A percentile compares a stretch with the other conserved stretches of the same genome.
Evolutionary conservation across 2,113 vertebrate genomes (phyloP).

Genomic region (Etheostoma cragini): DNA sequence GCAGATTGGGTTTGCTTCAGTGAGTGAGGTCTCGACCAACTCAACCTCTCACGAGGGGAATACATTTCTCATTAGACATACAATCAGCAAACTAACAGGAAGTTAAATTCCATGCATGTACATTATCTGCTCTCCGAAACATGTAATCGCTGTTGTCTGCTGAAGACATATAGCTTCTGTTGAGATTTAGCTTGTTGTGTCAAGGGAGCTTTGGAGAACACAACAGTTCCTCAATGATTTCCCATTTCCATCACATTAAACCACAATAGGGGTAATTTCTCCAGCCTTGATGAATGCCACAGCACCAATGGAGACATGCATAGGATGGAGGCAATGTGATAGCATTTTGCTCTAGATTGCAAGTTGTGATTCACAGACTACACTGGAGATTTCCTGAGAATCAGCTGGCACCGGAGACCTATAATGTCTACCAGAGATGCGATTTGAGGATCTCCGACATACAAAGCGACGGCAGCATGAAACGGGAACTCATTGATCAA

Average conservation of each 20-base stretch:
- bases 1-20: constrained; percentile 31
- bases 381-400: constrained; percentile 23
- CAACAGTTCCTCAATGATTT: constrained; percentile 26
- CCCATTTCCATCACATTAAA: constrained; percentile 47
- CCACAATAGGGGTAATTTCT: constrained; percentile 35
- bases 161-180: not conserved
- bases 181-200: constrained; percentile 13
- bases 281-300: constrained; percentile 25
- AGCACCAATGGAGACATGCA: constrained; percentile 7
- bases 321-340: not conserved
- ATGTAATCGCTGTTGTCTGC: constrained; percentile 5
- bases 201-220: constrained; percentile 7
- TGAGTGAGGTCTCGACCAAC: constrained; percentile 7
- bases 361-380: constrained; percentile 14
- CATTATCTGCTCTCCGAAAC: constrained; percentile 12
- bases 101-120: constrained; percentile 2
- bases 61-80: constrained; percentile 52
- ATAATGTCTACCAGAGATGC: constrained; percentile 14
- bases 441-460: constrained; percentile 36
- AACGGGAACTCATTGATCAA: constrained; percentile 51
- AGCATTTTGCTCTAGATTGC: constrained; percentile 22
- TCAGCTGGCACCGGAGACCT: constrained; percentile 22
- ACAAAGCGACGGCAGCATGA: constrained; percentile 40
- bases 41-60: not conserved
- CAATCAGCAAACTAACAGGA: constrained; percentile 24